These are phyloP conservation scores for Myzus persicae DNA, from an alignment of 1,140 invertebrate species.

Conservation along the genomic window DNA sequence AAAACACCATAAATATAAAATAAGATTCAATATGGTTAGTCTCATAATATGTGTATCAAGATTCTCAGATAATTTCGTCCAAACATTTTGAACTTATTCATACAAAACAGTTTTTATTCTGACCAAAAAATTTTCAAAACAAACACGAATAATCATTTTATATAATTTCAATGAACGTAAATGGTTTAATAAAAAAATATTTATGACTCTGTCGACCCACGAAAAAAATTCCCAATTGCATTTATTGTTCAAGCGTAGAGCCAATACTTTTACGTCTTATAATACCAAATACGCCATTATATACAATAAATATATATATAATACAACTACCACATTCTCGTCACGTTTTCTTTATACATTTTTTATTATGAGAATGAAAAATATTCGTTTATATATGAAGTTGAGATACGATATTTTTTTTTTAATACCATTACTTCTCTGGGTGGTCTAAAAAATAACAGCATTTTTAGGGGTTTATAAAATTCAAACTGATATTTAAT, in stretches of 20 bases:
- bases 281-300: not conserved
- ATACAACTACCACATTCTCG: conserved; percentile 12
- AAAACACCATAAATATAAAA: not conserved
- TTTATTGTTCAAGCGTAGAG: not conserved
- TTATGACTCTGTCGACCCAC: not conserved
- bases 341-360: conserved; percentile 32
- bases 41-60: not conserved
- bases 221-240: not conserved
- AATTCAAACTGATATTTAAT: conserved; percentile 21
- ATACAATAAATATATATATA: not conserved
- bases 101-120: not conserved
- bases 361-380: conserved; percentile 47
- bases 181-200: conserved; percentile 18
- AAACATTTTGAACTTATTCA: too few relatives aligned
- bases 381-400: conserved; percentile 6
- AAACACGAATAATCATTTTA: not conserved
- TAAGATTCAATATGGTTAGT: not conserved
- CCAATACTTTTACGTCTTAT: not conserved
- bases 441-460: not conserved
- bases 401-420: conserved; percentile 39
- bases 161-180: not conserved
- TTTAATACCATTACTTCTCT: conserved; percentile 32
- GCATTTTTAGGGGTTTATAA: not conserved
- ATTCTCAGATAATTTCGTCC: not conserved
- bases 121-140: not conserved